Conservation (phyloP, 1,140 invertebrate species). For the Drosophila willistoni region DNA sequence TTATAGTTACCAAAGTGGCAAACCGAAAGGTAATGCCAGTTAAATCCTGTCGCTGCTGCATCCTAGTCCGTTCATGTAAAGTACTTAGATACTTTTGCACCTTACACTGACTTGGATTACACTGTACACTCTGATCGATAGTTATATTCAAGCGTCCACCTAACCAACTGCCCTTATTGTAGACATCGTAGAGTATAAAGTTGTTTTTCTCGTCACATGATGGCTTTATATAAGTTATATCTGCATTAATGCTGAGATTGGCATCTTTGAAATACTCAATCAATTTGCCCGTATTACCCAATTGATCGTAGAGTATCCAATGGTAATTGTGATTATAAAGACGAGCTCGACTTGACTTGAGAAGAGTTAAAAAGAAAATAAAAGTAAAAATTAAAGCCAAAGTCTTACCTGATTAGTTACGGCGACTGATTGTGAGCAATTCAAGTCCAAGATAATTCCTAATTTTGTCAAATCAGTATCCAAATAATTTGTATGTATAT, state of each 20-base stretch:
- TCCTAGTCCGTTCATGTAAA: constrained; percentile 43
- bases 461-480: constrained; percentile 47
- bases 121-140: constrained; percentile 61
- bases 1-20: constrained; percentile 58
- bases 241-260: constrained; percentile 70
- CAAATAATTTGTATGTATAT: constrained; percentile 55
- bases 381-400: not conserved
- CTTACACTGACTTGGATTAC: constrained; percentile 47
- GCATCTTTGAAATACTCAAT: constrained; percentile 35
- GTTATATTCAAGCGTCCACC: constrained; percentile 73
- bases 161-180: constrained; percentile 71
- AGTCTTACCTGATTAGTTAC: constrained; percentile 56
- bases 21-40: constrained; percentile 65
- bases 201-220: not conserved
- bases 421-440: constrained; percentile 37
- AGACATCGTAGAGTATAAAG: constrained; percentile 69
- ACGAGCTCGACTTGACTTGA: constrained; percentile 54
- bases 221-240: constrained; percentile 50
- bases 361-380: not conserved
- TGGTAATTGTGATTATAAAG: constrained; percentile 57
- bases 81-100: constrained; percentile 53
- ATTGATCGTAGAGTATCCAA: constrained; percentile 68
- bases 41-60: constrained; percentile 63
- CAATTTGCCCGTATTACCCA: constrained; percentile 45
- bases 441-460: constrained; percentile 66